Base-by-base conservation (phyloP, 2,113 vertebrate genomes). In the Uria lomvia region DNA sequence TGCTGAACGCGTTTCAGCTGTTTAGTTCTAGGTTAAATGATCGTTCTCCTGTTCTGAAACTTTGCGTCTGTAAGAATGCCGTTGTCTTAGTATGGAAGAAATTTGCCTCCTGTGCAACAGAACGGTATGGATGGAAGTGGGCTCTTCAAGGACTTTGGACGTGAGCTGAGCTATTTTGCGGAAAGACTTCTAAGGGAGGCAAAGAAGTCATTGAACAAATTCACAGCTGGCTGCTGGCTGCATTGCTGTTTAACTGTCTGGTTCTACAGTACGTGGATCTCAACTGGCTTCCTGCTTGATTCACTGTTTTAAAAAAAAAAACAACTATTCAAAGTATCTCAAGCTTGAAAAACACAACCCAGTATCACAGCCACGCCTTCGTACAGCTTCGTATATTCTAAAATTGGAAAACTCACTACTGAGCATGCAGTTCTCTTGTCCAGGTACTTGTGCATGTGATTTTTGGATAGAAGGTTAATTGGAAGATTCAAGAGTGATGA, bases 121-220 rank as follows among this genome's bases (percentile, higher is more conserved):
- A 98, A 90, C 98, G 94, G 59, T 98, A 98, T 0, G 98, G 96
- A 16, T 98, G 94, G 53, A 98, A 97, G 65, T 97, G 95, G 98
- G 98, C 91, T 98, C 88, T 75, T 98, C 96, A 20, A 98, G 97
- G 96, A 98, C 98, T 56, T 95, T 96, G 40, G 97, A 97, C 98
- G 97, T 98, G 90, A 98, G 78, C 50, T 95, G 97, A 89, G 98
- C 98, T 3, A 96, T 99, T 97, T 98, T 98, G 98, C 98, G 99
- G 98, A 56, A 99, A 97, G 18, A 97, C 98, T 85, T 98, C 98
- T 99, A 97, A 50, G 65, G 29, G 71, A 92, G 74, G 71, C 71
- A 80, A 90, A 74, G 29, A 32, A 38, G 80, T 82, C 16, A 47
- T 1, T 74, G 23, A n/a, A 78, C 47, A 36, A 43, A 26, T 32